Evolutionary conservation across 64 coral and sea anemone species (phyloP), one percentile per base, ranked within the genome.

Genomic region (Dendrophyllia cribrosa): DNA sequence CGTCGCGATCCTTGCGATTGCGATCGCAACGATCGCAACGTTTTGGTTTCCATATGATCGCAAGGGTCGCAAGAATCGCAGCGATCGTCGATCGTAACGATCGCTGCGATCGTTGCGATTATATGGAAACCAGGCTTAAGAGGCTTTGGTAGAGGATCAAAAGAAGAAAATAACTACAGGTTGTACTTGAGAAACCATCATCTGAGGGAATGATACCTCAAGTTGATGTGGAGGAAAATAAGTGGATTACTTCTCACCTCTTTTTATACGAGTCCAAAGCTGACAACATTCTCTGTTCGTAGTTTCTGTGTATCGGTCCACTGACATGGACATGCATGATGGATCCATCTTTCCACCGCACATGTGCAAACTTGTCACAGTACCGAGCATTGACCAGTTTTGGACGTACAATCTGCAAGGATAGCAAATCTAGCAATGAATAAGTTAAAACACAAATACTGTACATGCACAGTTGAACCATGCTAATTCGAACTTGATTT

Each of bases 311-410:
- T 72, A 99, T 79, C 5, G 94, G 94, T 16, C 91, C 97, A 53
- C 97, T 96, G 19, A 99, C 91, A 43, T 99, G 97, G 0, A 99
- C 88, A 47, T 99, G 97, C 91, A 96, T 93, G 21, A 99, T 92
- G 12, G 94, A 90, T 7, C 97, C 97, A 66, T 99, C 97, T 55
- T 99, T 99, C 97, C 97, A 99, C 75, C 97, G 91, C 47, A 99
- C 97, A 85, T 99, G 97, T 6, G 97, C 97, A 94, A 99, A 99
- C 78, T 96, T 96, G 22, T 99, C 97, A 94, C 97, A 99, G 72
- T 99, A 99, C 13, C 92, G 95, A 16, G 97, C 97, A 85, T 99
- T 95, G 6, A 99, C 92, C 44, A 99, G 72, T 86, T 99, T 99
- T 14, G 97, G 94, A 16, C 91, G 94, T 21, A 96, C 88, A 76